Base-by-base conservation (phyloP, 2,888 invertebrate species). In the Lasius fuliginosus region DNA sequence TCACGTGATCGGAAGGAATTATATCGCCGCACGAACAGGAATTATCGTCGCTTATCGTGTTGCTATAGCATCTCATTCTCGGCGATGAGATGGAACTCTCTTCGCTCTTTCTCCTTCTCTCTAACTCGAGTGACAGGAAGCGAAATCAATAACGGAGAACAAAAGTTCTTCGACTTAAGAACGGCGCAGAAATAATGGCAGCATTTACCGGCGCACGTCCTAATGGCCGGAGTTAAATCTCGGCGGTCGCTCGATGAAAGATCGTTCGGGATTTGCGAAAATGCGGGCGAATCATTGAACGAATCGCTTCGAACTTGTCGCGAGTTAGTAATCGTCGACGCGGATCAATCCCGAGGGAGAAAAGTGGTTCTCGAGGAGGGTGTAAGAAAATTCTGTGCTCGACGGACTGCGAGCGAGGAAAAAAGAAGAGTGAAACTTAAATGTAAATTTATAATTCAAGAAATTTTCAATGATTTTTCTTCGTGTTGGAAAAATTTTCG, bases 211-310 rank as follows among this genome's bases (percentile, higher is more conserved):
- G 79, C 23, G 84, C 46, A 83, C 56, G 68, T 74, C 83, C 84
- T 91, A 90, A 91, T 86, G 85, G 85, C 40, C 69, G 69, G 75
- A 81, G 86, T 84, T 85, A 86, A 92, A 90, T 89, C 91, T 88
- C 75, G 12, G 56, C 74, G 82, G 64, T 3, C 60, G 64, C 53
- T 79, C 84, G 77, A 71, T 65, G 86, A 82, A 81, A 79, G 85
- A 89, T 84, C 84, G 65, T 9, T 36, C 27, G 71, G 74, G 90
- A 89, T 89, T 88, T 87, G 64, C 53, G 86, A 77, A 85, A 82
- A 90, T 90, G 90, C 91, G 91, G 90, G 91, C 81, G 65, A 90
- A 87, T 89, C 86, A 87, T 83, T 82, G 82, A 81, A 87, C 85
- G 79, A 79, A 53, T 75, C 83, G 73, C 68, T 68, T 33, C 81